Conservation (phyloP, 1,140 invertebrate species). For the Eurosta solidaginis region DNA sequence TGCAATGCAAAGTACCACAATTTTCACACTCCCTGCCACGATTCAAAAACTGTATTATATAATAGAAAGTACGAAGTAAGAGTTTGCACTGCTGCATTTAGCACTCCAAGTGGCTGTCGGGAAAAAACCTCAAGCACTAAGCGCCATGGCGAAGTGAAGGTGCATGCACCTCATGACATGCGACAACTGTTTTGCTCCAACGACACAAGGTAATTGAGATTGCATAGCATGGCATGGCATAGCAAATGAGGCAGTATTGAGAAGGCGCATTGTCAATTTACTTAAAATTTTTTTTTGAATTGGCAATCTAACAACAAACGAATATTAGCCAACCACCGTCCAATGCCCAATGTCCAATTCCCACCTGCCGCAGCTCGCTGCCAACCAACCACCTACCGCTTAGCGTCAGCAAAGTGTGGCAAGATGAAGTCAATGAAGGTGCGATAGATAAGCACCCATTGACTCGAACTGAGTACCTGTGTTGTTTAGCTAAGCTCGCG, state of each 20-base stretch:
- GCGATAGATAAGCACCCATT: neutral
- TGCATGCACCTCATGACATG: neutral
- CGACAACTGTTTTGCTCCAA: slow-evolving; percentile 1
- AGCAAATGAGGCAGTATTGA: neutral
- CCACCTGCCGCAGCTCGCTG: neutral
- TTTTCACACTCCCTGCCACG: slow-evolving; percentile 2
- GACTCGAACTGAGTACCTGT: neutral
- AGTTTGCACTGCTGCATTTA: neutral
- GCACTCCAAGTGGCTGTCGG: neutral
- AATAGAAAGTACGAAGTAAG: slow-evolving; percentile 11
- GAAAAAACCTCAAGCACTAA: neutral
- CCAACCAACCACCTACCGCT: too few relatives aligned
- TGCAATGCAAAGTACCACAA: neutral
- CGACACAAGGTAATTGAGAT: slow-evolving; percentile 1
- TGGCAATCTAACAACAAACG: neutral
- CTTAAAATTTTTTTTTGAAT: neutral
- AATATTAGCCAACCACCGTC: too few relatives aligned
- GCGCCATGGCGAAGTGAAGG: neutral
- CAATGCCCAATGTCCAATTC: neutral
- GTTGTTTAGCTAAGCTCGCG: neutral
- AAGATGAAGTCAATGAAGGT: neutral
- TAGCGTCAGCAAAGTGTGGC: too few relatives aligned
- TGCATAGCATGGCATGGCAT: too few relatives aligned
- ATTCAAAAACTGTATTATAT: neutral
- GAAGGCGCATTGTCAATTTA: neutral